Percentiles rank a stretch among this genome's conserved stretches.
Evolutionary conservation across 2,888 invertebrate species (phyloP).

Genomic region (Lepidocyrtinus sp.): DNA sequence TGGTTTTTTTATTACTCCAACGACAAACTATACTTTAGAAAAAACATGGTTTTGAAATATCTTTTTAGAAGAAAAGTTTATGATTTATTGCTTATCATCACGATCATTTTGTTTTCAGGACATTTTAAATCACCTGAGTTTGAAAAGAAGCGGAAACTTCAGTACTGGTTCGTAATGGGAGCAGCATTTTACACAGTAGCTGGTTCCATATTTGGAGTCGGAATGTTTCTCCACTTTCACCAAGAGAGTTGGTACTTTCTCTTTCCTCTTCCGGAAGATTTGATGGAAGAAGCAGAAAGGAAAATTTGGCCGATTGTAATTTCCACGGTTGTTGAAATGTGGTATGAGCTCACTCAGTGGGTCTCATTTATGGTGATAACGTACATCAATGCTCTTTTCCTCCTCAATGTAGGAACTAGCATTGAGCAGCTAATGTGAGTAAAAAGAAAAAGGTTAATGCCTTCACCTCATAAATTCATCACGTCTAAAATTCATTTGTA

Average conservation of each 20-base stretch:
- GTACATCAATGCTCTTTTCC: constrained; percentile 23
- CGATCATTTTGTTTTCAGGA: constrained; percentile 16
- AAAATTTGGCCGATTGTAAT: constrained; percentile 22
- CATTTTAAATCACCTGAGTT: constrained; percentile 37
- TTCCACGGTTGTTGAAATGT: constrained; percentile 16
- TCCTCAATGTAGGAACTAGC: constrained; percentile 14
- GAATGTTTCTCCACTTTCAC: constrained; percentile 22
- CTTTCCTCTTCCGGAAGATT: constrained; percentile 6
- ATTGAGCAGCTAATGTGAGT: constrained; percentile 17
- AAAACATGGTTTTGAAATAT: too few relatives aligned
- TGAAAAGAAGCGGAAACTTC: constrained; percentile 28
- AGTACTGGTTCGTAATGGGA: constrained; percentile 31
- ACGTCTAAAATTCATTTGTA: neutral
- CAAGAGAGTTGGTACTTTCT: constrained; percentile 29
- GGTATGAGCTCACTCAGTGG: constrained; percentile 29
- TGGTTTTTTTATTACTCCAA: neutral
- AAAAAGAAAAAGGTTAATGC: neutral
- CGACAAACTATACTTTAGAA: too few relatives aligned
- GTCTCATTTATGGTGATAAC: constrained; percentile 26
- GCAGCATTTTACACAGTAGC: constrained; percentile 25
- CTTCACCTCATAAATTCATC: neutral
- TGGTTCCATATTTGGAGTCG: constrained; percentile 18
- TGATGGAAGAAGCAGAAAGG: constrained; percentile 22
- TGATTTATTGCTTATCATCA: constrained; percentile 16
- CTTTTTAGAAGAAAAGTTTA: neutral